Base-by-base conservation (phyloP, 1,140 invertebrate species). In the Stegodyphus mimosarum region DNA sequence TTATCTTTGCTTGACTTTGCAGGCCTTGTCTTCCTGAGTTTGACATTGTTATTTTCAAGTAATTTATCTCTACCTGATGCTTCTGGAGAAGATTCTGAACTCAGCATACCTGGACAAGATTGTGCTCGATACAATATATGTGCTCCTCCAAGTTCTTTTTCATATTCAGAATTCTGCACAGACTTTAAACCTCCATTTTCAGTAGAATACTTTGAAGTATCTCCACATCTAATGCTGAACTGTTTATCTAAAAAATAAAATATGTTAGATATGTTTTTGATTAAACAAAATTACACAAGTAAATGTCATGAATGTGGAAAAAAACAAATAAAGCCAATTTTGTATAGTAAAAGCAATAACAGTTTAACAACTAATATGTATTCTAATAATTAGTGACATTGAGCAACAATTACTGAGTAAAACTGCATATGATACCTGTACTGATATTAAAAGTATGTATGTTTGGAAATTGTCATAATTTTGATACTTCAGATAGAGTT, bases 31-130 rank as follows among this genome's bases (percentile, higher is more conserved):
- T 74, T 74, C 13, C 87, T 52, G 1, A 81, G 74, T 49, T 75
- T 81, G 0, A 85, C 67, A 5, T 49, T 50, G 52, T 48, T 64
- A n/a, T 48, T 66, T 50, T 9, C 48, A 2, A 11, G 48, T 7
- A 51, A 15, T 55, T 71, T 50, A 18, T 33, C 18, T 6, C n/a
- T 63, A 5, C 10, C 15, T 51, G 49, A 18, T 18, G 6, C 18
- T 5, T n/a, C 5, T 5, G 73, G 7, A n/a, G 55, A 67, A 9
- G 64, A 69, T 53, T 81, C 72, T 6, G 72, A 76, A 72, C 76
- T 69, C 9, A 87, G 48, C 74, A 87, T 87, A 33, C 84, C 87
- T 4, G 87, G 87, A 52, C 87, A 87, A 6, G 87, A 87, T 51
- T 87, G 87, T 7, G 87, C 87, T 17, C 87, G 13, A 51, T 87